Base-by-base conservation (phyloP, 1,140 invertebrate genomes). In the Globodera ellingtonae region DNA sequence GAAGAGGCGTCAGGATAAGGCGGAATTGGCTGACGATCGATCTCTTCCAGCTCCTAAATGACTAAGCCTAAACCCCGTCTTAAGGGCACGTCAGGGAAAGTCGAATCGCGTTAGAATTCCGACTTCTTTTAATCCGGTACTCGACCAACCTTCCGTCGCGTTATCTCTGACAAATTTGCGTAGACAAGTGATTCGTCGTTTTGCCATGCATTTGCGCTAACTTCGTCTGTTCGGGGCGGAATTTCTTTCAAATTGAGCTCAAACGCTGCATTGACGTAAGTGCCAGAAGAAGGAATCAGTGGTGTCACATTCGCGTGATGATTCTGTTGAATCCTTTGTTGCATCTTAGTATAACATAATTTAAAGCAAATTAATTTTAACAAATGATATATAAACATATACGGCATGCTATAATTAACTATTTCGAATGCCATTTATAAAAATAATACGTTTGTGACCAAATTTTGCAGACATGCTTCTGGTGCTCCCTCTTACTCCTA, bases 161-260 rank as follows among this genome's bases (percentile, higher is more conserved):
- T 46, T 13, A 83, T 83, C 46, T 83, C 82, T 15, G 81, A 50
- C 46, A 85, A 84, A 81, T 83, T 83, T 44, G 82, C 82, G 67
- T 83, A 83, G n/a, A 83, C 72, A 15, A 21, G 18, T 44, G 10
- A 59, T 47, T 81, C 79, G 71, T 83, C 81, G 10, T 48, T 47
- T 21, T 77, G 62, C 65, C 24, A 24, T 13, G 75, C 13, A 24
- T 77, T 65, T 18, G n/a, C 50, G 7, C 24, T 35, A n/a, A 4
- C 21, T 69, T 77, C 47, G 24, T 70, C 18, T 24, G 56, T 18
- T 13, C 24, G 65, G 24, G 48, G 69, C n/a, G 10, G 56, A 62
- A 62, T 62, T 62, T 77, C 56, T 35, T 21, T 50, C 1, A 62
- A 66, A 46, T 77, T 24, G 75, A 47, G 46, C 67, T 77, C 75